Base-by-base conservation (phyloP, 2,888 invertebrate genomes). In the Xestia sexstrigata region DNA sequence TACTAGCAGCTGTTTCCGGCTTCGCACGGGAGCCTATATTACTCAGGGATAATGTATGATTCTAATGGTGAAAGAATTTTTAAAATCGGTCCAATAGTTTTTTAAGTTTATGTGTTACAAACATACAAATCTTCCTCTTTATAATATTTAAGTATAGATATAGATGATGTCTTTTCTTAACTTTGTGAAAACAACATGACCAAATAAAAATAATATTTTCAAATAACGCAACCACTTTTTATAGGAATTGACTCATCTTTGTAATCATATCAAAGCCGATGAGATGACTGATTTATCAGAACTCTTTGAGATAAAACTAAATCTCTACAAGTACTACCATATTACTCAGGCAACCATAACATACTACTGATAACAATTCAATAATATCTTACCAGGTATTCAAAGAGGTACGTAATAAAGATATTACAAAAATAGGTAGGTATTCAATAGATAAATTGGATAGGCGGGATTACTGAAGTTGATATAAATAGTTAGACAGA, bases 281-380 rank as follows among this genome's bases (percentile, higher is more conserved):
- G 69, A 52, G 52, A 71, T 75, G 79, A 79, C 65, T 79, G 68
- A 75, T 65, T 66, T 79, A 79, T 79, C 79, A 35, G n/a, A 66
- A 49, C 42, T 49, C 20, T 42, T 49, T 35, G 11, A 15, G 23
- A 69, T 69, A 65, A 35, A 26, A 60, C 26, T 3, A 55, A 81
- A 81, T 81, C 81, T 81, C 60, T 47, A 69, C 81, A 81, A 72
- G 45, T 66, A 81, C 63, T 73, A n/a, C 0, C 0, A n/a, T 60
- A 76, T 81, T 71, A 23, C 65, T 63, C 76, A 58, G 39, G 77
- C 26, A 66, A 72, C 47, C 39, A 76, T 76, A 81, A 72, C 81
- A 39, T 13, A 42, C 11, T 35, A 76, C 55, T 68, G 80, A 80
- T 81, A 68, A 68, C 7, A 55, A 65, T 67, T 67, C 8, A 35